These are phyloP conservation scores for Aurelia sp. DNA, from an alignment of 30 jellyfish, hydroid and myxozoan species.

Conservation along the genomic window DNA sequence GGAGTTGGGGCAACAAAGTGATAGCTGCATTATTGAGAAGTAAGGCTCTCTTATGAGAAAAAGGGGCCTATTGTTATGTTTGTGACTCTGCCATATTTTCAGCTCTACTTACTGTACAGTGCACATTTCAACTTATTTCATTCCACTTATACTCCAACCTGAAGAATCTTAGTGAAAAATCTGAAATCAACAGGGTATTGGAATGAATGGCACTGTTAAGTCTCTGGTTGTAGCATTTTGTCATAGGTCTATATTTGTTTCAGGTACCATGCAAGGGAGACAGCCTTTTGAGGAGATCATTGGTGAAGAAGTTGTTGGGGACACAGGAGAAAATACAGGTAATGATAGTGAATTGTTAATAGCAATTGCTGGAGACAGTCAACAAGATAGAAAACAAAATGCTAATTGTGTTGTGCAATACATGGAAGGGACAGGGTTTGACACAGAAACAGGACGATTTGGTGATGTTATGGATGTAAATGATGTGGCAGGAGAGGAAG, in stretches of 20 bases:
- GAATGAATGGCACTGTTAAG: too few relatives aligned
- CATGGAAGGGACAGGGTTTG: conserved; percentile 67
- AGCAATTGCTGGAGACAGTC: conserved; percentile 71
- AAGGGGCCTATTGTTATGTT: too few relatives aligned
- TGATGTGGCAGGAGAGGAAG: conserved; percentile 75
- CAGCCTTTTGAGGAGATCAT: conserved; percentile 71
- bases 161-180: too few relatives aligned
- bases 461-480: conserved; percentile 64
- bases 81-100: too few relatives aligned
- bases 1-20: too few relatives aligned
- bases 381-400: conserved; percentile 52
- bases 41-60: too few relatives aligned
- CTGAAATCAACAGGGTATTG: too few relatives aligned
- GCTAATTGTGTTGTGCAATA: conserved; percentile 66
- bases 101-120: too few relatives aligned
- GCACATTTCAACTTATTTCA: too few relatives aligned
- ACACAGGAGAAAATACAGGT: conserved; percentile 43
- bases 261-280: conserved; percentile 61
- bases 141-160: too few relatives aligned
- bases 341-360: conserved; percentile 63
- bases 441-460: conserved; percentile 45
- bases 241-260: background rate
- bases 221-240: too few relatives aligned
- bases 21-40: too few relatives aligned
- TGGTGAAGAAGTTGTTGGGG: conserved; percentile 72